phyloP scores from a whole-genome alignment of 2,888 invertebrate species.

The Caenorhabditis afra region DNA sequence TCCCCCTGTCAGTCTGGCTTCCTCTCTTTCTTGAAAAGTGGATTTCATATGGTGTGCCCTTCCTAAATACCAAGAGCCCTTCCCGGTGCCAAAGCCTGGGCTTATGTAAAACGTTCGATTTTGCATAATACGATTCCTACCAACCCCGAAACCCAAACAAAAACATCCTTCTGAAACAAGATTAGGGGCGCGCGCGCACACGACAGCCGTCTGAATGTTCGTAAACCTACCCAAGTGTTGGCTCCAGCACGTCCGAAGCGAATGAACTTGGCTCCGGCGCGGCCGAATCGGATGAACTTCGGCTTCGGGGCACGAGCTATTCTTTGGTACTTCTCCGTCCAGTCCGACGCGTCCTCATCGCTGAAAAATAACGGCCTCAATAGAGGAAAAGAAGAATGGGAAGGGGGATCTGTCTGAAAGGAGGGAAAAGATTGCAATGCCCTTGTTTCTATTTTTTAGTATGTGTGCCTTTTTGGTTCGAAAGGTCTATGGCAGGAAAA shows the following conservation, averaged over 20 bases:
- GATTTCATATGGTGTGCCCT: too few relatives aligned
- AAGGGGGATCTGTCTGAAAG: too few relatives aligned
- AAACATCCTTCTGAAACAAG: not conserved
- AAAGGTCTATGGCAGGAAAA: too few relatives aligned
- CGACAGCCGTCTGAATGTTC: conserved; percentile 12
- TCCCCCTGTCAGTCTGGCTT: too few relatives aligned
- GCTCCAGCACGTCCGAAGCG: conserved; percentile 74
- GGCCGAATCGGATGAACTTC: conserved; percentile 78
- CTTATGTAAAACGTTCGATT: not conserved
- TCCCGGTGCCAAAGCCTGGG: too few relatives aligned
- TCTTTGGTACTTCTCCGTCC: conserved; percentile 49
- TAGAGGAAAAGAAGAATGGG: too few relatives aligned
- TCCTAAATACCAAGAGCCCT: too few relatives aligned
- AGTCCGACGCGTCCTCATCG: conserved; percentile 39
- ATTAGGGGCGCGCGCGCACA: conserved; percentile 9
- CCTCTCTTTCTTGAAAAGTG: not conserved
- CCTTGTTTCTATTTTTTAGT: not conserved
- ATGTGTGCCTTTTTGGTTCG: too few relatives aligned
- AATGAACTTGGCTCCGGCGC: conserved; percentile 77
- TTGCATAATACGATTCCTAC: conserved; percentile 9
- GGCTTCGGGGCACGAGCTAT: conserved; percentile 72
- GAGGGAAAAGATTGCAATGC: not conserved
- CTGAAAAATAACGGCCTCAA: conserved; percentile 21
- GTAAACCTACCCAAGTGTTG: conserved; percentile 67
- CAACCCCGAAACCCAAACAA: too few relatives aligned